phyloP scores from a whole-genome alignment of 2,797 vertebrate genomes.

The Lepidocolaptes lacrymiger region DNA sequence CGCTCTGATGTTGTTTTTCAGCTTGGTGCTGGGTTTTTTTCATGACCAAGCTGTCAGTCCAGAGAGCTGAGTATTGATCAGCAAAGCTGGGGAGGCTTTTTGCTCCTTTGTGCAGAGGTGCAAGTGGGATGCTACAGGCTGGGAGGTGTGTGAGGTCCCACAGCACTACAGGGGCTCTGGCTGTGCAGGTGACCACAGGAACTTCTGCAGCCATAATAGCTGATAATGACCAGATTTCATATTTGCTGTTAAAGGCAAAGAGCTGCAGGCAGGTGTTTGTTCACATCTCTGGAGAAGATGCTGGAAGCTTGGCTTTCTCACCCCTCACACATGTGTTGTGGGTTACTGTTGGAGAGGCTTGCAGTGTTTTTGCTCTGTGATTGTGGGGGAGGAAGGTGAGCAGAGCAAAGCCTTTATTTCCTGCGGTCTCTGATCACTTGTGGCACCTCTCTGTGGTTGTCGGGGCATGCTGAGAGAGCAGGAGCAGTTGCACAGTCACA shows the following conservation, averaged over 20 bases:
- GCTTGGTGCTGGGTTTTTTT: background rate
- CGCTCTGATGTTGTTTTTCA: background rate
- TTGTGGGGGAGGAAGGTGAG: background rate
- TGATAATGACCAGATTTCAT: background rate
- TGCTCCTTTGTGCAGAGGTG: background rate
- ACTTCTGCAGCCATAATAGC: background rate
- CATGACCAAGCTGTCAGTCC: background rate
- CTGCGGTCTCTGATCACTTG: fast-evolving
- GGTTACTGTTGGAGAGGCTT: background rate
- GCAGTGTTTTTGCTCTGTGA: background rate
- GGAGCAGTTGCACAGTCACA: background rate
- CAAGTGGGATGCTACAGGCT: background rate
- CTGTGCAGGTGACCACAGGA: background rate
- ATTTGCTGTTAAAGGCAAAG: background rate
- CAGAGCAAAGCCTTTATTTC: background rate
- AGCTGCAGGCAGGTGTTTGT: background rate
- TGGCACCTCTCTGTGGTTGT: background rate
- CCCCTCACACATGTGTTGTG: background rate
- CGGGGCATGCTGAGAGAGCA: background rate
- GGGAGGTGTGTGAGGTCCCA: background rate
- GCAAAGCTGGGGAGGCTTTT: background rate
- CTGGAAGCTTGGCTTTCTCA: background rate
- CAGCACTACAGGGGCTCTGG: background rate
- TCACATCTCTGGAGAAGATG: background rate
- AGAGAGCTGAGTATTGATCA: background rate